Evolutionary conservation across 2,888 invertebrate genomes (phyloP).

Genomic region (Ommatoiulus sabulosus): DNA sequence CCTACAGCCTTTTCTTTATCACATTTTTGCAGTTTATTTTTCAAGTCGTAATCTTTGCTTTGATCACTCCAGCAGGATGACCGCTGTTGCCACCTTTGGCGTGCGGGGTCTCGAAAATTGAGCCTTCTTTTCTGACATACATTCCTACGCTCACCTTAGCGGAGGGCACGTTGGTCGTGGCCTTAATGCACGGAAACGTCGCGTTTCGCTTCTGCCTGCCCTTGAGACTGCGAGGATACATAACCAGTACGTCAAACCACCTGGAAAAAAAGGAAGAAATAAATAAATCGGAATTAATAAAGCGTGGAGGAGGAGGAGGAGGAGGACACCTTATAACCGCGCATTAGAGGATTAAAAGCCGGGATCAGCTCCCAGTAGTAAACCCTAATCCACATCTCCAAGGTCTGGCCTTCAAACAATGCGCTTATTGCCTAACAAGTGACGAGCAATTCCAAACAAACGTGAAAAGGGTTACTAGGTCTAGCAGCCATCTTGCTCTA

Average conservation of each 20-base stretch:
- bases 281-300: not conserved
- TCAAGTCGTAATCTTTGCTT: too few relatives aligned
- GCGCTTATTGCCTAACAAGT: not conserved
- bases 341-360: not conserved
- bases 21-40: not conserved
- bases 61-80: not conserved
- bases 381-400: not conserved
- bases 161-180: slow-evolving; percentile 71
- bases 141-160: not conserved
- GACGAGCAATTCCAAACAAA: not conserved
- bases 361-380: not conserved
- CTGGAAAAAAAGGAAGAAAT: slow-evolving; percentile 61
- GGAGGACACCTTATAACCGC: not conserved
- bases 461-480: not conserved
- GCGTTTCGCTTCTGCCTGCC: slow-evolving; percentile 81
- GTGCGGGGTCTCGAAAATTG: too few relatives aligned
- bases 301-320: not conserved
- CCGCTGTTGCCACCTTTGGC: not conserved
- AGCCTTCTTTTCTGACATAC: too few relatives aligned
- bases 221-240: slow-evolving; percentile 80
- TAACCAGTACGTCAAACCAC: slow-evolving; percentile 87
- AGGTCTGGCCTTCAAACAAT: not conserved
- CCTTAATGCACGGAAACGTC: slow-evolving; percentile 81
- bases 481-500: not conserved
- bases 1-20: too few relatives aligned